Conservation (phyloP, 2,113 vertebrate genomes). For the Mirounga angustirostris region DNA sequence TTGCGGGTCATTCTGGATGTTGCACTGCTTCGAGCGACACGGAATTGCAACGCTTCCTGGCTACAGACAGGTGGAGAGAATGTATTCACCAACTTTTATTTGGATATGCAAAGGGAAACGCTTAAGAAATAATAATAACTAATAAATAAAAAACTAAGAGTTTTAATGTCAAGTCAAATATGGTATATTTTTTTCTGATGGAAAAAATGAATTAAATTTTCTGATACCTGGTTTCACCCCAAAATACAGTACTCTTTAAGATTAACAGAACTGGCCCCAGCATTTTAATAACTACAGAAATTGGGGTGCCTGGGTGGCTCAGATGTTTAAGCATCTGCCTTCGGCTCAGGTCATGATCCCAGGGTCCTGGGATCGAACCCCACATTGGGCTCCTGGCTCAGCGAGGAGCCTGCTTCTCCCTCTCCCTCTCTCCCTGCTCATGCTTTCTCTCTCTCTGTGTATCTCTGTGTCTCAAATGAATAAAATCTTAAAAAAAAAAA, state of each 20-base stretch:
- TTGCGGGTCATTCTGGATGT: neutral
- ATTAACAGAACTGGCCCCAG: neutral
- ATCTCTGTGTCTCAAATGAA: too few species aligned
- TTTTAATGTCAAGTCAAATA: neutral
- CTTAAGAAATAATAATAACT: neutral
- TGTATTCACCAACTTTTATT: neutral
- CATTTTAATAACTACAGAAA: constrained; percentile 9
- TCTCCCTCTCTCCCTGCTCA: too few species aligned
- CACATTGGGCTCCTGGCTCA: too few species aligned
- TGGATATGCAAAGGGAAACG: neutral
- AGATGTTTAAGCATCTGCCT: too few species aligned
- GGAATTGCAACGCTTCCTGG: neutral
- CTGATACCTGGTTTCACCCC: neutral
- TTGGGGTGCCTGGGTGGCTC: neutral
- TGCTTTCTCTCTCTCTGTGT: too few species aligned
- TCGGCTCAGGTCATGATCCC: too few species aligned
- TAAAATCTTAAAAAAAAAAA: too few species aligned
- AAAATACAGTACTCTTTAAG: neutral
- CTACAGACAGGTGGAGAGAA: neutral
- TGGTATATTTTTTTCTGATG: neutral
- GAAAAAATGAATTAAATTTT: constrained; percentile 26
- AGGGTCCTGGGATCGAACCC: too few species aligned
- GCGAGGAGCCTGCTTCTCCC: too few species aligned
- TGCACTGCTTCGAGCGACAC: neutral
- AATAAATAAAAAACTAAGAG: neutral